Conservation (phyloP, 2,797 vertebrate genomes). For the Echiichthys vipera region DNA sequence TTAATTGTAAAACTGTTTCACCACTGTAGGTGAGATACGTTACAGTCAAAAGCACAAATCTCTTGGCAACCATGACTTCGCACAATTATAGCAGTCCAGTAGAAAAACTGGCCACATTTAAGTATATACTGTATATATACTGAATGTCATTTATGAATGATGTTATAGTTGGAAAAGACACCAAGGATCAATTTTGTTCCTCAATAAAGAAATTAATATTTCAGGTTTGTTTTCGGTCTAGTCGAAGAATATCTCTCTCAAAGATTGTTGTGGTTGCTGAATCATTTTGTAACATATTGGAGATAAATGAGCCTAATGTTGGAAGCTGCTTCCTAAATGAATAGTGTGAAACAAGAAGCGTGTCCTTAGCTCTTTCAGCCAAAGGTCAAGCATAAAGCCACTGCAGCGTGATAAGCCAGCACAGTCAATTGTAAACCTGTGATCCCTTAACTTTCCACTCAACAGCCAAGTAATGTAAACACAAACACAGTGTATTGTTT, state of each 20-base stretch:
- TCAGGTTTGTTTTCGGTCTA: too few species aligned
- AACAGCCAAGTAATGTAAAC: neutral
- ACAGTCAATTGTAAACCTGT: neutral
- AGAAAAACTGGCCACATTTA: constrained; percentile 7
- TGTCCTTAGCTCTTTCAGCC: neutral
- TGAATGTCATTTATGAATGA: too few species aligned
- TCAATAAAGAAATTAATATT: too few species aligned
- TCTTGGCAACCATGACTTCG: neutral
- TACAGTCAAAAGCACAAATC: constrained; percentile 44
- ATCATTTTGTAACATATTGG: neutral
- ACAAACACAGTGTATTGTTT: neutral
- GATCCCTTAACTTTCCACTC: neutral
- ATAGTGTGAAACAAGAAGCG: neutral
- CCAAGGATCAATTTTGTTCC: too few species aligned
- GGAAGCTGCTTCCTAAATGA: neutral
- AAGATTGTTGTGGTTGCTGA: neutral
- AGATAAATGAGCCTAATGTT: neutral
- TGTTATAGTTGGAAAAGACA: too few species aligned
- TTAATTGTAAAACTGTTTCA: neutral
- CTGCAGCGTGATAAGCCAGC: neutral
- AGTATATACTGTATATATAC: neutral
- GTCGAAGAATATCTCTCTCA: neutral
- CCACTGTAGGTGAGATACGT: neutral
- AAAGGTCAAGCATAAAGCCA: neutral
- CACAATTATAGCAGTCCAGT: neutral